Conservation (phyloP, 2,113 vertebrate species). For the Ifrita kowaldi region DNA sequence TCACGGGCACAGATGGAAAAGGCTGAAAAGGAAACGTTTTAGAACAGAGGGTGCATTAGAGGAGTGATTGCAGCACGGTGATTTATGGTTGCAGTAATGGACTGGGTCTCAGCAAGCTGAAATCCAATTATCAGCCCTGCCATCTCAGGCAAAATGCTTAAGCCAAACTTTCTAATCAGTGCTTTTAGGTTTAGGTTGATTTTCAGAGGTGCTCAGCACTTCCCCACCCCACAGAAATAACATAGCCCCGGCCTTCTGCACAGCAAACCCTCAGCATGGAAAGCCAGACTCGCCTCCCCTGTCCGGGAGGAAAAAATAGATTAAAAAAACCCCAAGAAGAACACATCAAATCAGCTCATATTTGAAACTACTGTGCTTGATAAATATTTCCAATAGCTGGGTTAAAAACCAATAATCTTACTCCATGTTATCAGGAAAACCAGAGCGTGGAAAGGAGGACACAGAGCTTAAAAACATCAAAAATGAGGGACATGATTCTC, state of each 20-base stretch:
- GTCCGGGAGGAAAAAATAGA: background rate
- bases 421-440: background rate
- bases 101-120: background rate
- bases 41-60: background rate
- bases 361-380: background rate
- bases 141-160: background rate
- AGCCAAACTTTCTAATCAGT: conserved; percentile 1
- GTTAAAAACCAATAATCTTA: background rate
- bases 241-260: background rate
- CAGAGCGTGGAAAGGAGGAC: background rate
- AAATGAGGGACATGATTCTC: background rate
- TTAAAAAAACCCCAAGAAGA: background rate
- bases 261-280: background rate
- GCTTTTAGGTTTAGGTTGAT: background rate
- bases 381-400: background rate
- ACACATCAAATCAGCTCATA: background rate
- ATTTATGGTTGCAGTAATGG: conserved; percentile 39
- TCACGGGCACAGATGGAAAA: background rate
- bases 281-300: background rate
- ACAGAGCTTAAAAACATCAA: background rate
- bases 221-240: background rate
- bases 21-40: background rate
- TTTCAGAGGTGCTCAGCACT: background rate
- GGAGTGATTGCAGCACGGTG: background rate
- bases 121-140: conserved; percentile 36